A percentile compares a stretch with the other conserved stretches of the same genome.
Conservation (phyloP, 2,113 vertebrate genomes). For the Etheostoma spectabile region DNA sequence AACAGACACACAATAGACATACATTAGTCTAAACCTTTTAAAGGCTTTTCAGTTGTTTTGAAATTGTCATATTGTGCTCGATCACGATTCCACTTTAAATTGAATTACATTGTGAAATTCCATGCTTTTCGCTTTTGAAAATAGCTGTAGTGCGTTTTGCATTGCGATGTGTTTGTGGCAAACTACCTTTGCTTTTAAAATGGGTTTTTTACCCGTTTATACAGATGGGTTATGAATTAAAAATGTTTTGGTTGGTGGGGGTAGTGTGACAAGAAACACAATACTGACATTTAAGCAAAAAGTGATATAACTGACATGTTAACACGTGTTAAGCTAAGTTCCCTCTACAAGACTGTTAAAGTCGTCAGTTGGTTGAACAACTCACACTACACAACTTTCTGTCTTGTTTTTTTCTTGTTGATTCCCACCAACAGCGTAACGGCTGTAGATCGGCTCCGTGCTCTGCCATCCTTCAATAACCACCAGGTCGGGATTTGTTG, state of each 20-base stretch:
- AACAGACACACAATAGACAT: not conserved
- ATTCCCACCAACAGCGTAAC: no score
- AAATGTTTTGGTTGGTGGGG: not conserved
- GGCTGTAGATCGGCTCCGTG: no score
- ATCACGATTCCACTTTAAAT: not conserved
- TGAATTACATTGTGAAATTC: not conserved
- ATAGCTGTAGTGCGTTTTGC: not conserved
- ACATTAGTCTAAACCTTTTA: not conserved
- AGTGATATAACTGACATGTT: no score
- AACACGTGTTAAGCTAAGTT: no score
- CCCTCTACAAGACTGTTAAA: no score
- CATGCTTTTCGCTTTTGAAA: not conserved
- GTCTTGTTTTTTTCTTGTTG: no score
- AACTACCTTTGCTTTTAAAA: not conserved
- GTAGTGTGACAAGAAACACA: not conserved
- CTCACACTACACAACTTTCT: no score
- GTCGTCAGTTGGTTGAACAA: no score
- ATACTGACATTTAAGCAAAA: no score
- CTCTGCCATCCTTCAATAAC: no score
- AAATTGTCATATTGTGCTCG: not conserved
- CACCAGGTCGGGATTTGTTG: no score
- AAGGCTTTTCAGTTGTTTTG: not conserved
- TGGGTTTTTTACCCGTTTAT: not conserved
- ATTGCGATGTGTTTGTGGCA: not conserved
- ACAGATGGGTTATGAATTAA: not conserved